Evolutionary conservation across 2,797 vertebrate genomes (phyloP).

Genomic region (Epinephelus awoara): DNA sequence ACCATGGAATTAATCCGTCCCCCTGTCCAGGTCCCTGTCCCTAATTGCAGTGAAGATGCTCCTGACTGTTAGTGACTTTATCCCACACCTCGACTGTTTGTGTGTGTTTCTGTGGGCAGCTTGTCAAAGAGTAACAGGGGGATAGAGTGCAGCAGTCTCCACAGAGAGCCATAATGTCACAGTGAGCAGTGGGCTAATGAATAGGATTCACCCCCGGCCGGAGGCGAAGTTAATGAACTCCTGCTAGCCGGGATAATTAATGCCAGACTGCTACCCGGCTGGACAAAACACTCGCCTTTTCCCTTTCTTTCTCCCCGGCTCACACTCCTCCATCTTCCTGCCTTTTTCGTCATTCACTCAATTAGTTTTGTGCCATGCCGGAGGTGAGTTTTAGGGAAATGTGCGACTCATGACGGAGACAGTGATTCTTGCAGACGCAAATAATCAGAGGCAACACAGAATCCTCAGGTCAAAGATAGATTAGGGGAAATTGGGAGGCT

Average conservation of each 20-base stretch:
- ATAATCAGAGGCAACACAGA: constrained; percentile 50
- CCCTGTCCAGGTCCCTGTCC: not conserved
- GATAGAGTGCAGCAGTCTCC: constrained; percentile 45
- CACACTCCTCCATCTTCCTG: constrained; percentile 36
- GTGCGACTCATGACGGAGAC: constrained; percentile 22
- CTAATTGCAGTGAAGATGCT: not conserved
- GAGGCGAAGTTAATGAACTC: constrained; percentile 82
- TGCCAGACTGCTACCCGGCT: constrained; percentile 66
- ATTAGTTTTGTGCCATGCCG: constrained; percentile 53
- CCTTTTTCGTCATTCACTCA: constrained; percentile 58
- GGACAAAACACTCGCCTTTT: constrained; percentile 60
- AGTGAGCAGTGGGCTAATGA: constrained; percentile 73
- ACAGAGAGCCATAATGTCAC: constrained; percentile 69
- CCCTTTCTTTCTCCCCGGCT: not conserved
- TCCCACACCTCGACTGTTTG: constrained; percentile 22
- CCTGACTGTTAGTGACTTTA: constrained; percentile 14
- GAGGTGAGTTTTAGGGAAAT: constrained; percentile 62
- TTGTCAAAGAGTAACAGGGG: constrained; percentile 53
- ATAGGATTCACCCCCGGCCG: constrained; percentile 73
- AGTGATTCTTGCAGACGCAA: constrained; percentile 39
- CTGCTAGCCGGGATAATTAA: constrained; percentile 82
- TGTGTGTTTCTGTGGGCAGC: constrained; percentile 42
- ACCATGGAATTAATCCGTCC: not conserved
- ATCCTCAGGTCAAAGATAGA: constrained; percentile 64
- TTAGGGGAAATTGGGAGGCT: constrained; percentile 46